Conservation (phyloP, 2,888 invertebrate genomes). For the Myopa tessellatipennis region DNA sequence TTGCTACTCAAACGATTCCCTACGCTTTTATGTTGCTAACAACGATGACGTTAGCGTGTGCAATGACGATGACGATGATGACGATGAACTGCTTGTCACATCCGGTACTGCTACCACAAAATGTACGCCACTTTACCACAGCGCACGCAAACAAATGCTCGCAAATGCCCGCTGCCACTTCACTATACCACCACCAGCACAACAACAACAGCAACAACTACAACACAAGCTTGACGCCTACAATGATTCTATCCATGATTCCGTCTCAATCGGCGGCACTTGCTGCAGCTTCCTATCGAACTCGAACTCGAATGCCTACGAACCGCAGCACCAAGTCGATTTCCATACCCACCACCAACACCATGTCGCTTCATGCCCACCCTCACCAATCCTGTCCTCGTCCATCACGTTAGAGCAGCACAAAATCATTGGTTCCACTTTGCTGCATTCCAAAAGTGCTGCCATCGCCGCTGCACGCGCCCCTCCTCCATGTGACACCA, state of each 20-base stretch:
- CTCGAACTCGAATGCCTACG: neutral
- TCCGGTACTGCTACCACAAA: slow-evolving; percentile 22
- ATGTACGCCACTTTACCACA: slow-evolving; percentile 44
- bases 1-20: slow-evolving; percentile 58
- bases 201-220: slow-evolving; percentile 28
- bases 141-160: slow-evolving; percentile 45
- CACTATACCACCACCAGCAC: neutral
- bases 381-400: neutral
- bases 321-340: no score
- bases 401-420: slow-evolving; percentile 4
- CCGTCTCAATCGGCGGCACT: neutral
- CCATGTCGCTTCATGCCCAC: neutral
- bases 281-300: neutral
- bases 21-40: slow-evolving; percentile 49
- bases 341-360: no score
- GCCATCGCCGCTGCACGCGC: neutral
- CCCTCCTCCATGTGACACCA: neutral
- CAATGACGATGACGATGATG: neutral
- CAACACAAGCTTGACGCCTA: slow-evolving; percentile 6
- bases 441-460: slow-evolving; percentile 21
- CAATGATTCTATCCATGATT: neutral
- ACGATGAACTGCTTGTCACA: slow-evolving; percentile 13
- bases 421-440: slow-evolving; percentile 15
- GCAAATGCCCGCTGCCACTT: slow-evolving; percentile 32
- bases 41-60: neutral